phyloP scores from a whole-genome alignment of 2,113 vertebrate genomes.

The Astur gentilis region DNA sequence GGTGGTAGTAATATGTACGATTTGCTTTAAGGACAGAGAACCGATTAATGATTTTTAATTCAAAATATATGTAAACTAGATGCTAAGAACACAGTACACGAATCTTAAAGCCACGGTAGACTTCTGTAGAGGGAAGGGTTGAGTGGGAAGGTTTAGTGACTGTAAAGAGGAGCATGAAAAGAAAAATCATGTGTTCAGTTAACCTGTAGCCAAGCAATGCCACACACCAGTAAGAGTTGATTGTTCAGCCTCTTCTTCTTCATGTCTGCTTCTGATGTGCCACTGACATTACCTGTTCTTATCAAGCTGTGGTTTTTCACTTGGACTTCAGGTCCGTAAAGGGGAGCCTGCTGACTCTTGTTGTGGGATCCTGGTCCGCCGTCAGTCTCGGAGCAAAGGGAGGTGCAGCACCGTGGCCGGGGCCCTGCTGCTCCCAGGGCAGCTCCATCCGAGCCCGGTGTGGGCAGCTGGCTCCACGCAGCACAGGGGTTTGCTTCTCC shows the following conservation, averaged over 20 bases:
- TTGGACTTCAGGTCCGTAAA: background rate
- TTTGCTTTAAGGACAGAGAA: background rate
- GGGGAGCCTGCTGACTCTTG: background rate
- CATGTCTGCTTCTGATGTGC: background rate
- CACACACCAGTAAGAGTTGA: background rate
- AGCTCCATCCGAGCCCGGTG: rapidly evolving
- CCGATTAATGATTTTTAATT: background rate
- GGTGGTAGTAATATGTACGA: background rate
- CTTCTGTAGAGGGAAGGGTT: background rate
- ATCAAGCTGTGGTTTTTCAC: background rate
- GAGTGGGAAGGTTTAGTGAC: background rate
- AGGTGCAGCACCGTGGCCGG: rapidly evolving
- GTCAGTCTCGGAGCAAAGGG: too few species aligned
- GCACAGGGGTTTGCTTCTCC: background rate
- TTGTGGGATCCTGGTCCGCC: background rate
- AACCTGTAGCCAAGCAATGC: background rate
- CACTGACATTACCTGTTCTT: background rate
- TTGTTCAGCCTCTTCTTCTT: background rate
- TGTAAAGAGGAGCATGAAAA: background rate
- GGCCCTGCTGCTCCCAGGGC: background rate
- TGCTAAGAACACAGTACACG: background rate
- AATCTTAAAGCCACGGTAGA: background rate
- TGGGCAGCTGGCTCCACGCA: background rate
- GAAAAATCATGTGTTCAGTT: background rate
- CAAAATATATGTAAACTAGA: background rate